Percentiles rank a stretch among this genome's conserved stretches.
Evolutionary conservation across 2,888 invertebrate species (phyloP).

Genomic region (Cantharis lateralis): DNA sequence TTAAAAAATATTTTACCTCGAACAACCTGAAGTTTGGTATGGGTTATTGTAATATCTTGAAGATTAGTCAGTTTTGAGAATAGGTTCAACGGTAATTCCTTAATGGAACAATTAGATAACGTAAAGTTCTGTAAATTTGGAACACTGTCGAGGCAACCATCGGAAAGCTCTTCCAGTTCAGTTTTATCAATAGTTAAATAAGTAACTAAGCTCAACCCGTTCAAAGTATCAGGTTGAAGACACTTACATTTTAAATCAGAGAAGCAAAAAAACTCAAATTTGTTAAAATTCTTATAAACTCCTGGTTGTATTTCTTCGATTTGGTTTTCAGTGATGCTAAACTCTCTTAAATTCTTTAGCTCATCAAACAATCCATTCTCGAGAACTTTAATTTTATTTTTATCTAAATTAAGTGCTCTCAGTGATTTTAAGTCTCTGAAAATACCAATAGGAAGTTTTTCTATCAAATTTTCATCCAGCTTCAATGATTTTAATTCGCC

Average conservation of each 20-base stretch:
- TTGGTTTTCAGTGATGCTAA: conserved; percentile 2
- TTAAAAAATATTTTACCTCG: background rate
- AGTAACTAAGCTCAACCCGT: background rate
- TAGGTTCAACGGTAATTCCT: background rate
- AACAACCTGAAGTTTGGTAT: background rate
- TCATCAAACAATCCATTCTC: background rate
- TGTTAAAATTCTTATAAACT: background rate
- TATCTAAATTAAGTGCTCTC: background rate
- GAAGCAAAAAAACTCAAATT: background rate
- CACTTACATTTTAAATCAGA: background rate
- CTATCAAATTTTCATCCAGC: background rate
- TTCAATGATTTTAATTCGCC: background rate
- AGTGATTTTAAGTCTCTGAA: background rate
- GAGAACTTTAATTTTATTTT: background rate
- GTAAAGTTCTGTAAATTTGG: background rate
- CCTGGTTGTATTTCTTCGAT: background rate
- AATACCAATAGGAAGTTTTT: background rate
- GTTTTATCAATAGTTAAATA: conserved; percentile 5
- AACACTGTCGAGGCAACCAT: background rate
- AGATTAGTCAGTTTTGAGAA: background rate
- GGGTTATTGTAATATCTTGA: background rate
- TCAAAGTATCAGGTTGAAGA: background rate
- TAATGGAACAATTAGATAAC: background rate
- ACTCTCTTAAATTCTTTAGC: background rate
- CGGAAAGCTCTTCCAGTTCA: background rate